Percentiles rank a stretch among this genome's conserved stretches.
Evolutionary conservation across 2,888 invertebrate species (phyloP).

Genomic region (Tyria jacobaeae): DNA sequence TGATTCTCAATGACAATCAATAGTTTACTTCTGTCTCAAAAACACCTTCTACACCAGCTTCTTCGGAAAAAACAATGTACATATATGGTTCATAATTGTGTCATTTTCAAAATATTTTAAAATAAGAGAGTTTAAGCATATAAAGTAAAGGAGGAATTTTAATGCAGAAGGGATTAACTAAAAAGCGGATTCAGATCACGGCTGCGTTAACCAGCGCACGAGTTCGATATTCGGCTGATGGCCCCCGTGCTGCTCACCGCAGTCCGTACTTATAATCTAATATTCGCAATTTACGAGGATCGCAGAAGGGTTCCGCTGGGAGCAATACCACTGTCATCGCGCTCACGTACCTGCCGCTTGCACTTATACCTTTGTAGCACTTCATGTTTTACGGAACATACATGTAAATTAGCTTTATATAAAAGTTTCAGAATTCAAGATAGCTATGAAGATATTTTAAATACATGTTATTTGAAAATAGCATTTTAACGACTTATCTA

Average conservation of each 20-base stretch:
- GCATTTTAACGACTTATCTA: too few relatives aligned
- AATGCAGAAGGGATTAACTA: constrained; percentile 52
- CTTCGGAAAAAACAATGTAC: neutral
- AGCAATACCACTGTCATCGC: constrained; percentile 82
- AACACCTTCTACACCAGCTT: neutral
- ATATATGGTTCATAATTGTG: too few relatives aligned
- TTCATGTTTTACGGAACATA: constrained; percentile 63
- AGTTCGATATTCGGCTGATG: constrained; percentile 81
- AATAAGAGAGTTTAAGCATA: neutral
- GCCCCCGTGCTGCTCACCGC: constrained; percentile 72
- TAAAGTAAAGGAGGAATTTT: constrained; percentile 29
- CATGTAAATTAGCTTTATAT: constrained; percentile 47
- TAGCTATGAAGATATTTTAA: too few relatives aligned
- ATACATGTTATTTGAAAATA: too few relatives aligned
- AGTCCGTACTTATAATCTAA: constrained; percentile 85
- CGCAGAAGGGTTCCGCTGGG: constrained; percentile 78
- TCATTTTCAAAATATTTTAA: too few relatives aligned
- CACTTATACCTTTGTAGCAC: constrained; percentile 72
- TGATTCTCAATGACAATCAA: neutral
- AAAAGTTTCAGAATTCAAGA: constrained; percentile 15
- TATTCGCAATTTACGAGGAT: constrained; percentile 86
- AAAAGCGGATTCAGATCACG: constrained; percentile 82
- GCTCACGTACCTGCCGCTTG: constrained; percentile 75
- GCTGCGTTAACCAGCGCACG: constrained; percentile 74
- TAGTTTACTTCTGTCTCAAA: neutral